Evolutionary conservation across 2,113 vertebrate species (phyloP).

Genomic region (Dryoscopus gambensis): DNA sequence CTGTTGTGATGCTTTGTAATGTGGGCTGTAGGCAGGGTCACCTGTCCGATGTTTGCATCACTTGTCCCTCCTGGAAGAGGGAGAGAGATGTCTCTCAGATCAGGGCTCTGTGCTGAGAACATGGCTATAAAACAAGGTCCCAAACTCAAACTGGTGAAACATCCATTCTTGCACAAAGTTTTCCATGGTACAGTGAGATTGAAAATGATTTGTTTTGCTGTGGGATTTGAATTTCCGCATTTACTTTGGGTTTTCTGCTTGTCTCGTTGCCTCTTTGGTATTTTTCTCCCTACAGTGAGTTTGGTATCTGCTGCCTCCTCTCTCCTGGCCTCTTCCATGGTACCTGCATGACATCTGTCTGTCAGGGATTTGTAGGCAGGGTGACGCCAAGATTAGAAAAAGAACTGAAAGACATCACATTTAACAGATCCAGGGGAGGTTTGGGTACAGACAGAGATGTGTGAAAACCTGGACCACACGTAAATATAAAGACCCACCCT

Average conservation of each 20-base stretch:
- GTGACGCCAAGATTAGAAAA: not conserved
- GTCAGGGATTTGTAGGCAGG: not conserved
- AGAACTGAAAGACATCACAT: not conserved
- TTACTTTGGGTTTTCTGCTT: not conserved
- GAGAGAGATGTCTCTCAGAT: not conserved
- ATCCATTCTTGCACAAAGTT: not conserved
- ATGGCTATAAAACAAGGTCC: not conserved
- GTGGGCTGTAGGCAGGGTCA: not conserved
- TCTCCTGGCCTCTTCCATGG: not conserved
- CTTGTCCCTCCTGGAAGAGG: not conserved
- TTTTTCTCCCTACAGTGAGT: not conserved
- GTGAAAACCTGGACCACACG: not conserved
- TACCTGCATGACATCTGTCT: not conserved
- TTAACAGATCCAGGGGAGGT: not conserved
- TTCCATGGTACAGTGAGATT: too few species aligned
- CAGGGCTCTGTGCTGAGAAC: not conserved
- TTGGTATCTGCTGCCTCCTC: not conserved
- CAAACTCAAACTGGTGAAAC: not conserved
- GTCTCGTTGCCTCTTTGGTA: not conserved
- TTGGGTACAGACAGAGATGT: not conserved
- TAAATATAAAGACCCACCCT: accelerated
- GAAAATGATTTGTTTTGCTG: not conserved
- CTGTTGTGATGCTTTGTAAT: not conserved
- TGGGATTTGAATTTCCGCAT: not conserved
- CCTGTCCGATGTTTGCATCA: not conserved